Evolutionary conservation across 1,140 invertebrate genomes (phyloP), one percentile per base, ranked within the genome.

Genomic region (Euglossa dilemma): DNA sequence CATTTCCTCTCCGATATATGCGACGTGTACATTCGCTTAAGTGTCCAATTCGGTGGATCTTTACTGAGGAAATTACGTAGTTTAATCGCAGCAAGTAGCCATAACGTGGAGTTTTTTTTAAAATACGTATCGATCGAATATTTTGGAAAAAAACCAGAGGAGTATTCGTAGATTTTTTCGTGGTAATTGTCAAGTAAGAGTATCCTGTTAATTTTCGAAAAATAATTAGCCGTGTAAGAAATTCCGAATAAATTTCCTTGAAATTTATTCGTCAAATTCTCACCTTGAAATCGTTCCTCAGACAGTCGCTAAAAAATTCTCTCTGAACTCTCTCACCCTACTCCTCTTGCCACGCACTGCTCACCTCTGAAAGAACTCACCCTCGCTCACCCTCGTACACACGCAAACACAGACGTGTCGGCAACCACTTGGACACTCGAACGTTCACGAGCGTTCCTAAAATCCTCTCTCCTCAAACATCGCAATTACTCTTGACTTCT

Each of bases 361-460:
- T 36, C 63, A 20, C 63, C 28, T 47, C 52, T 73, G 14, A 73
- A 45, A n/a, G 23, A 54, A 45, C 36, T 57, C 70, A n/a, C 25
- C 12, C 20, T 54, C 8, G 6, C 12, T 14, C 16, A 18, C 6
- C 5, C 2, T 2, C 20, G 8, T 18, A 43, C 36, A 71, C 18
- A 16, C 25, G 16, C 23, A 69, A 36, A 36, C 36, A 36, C 36
- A 36, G 36, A 36, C 36, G 36, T 36, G 36, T 36, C 63, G 23
- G 28, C 14, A 14, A 69, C 47, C 23, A 50, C 67, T 70, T 50
- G 45, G 18, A n/a, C 11, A 70, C n/a, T 70, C 43, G 64, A 67
- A 67, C 67, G 6, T 70, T 25, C 47, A 50, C 63, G 63, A 64
- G 16, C 16, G 63, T 70, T 70, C n/a, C 45, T 73, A n/a, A 57